Percentiles rank a stretch among this genome's conserved stretches.
These are phyloP conservation scores for Aurelia coerulea DNA, from an alignment of 30 jellyfish, hydroid and myxozoan species.

Conservation along the genomic window DNA sequence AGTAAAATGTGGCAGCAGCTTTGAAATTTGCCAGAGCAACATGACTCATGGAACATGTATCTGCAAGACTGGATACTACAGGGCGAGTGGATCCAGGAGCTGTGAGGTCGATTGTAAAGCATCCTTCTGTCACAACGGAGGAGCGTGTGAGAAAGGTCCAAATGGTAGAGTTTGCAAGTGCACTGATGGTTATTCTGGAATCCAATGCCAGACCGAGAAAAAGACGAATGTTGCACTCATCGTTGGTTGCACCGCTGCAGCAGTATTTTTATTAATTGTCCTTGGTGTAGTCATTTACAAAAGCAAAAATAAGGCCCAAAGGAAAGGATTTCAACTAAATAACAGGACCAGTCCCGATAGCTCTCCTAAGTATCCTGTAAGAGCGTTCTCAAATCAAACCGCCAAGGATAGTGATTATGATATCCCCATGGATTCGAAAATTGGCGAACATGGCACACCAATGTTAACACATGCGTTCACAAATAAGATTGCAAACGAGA, in stretches of 20 bases:
- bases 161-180: slow-evolving; percentile 54
- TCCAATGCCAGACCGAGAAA: slow-evolving; percentile 27
- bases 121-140: slow-evolving; percentile 18
- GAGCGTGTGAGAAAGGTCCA: slow-evolving; percentile 36
- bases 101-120: slow-evolving; percentile 26
- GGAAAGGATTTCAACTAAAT: slow-evolving; percentile 27
- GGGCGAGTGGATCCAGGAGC: slow-evolving; percentile 30
- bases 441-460: not conserved
- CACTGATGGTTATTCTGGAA: slow-evolving; percentile 9
- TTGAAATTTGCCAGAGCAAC: slow-evolving; percentile 44
- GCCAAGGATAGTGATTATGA: not conserved
- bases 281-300: not conserved
- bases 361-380: slow-evolving; percentile 36
- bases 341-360: slow-evolving; percentile 5
- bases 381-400: slow-evolving; percentile 2
- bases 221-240: slow-evolving; percentile 3
- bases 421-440: not conserved
- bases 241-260: slow-evolving; percentile 35
- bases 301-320: slow-evolving; percentile 1
- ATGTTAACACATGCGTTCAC: slow-evolving; percentile 20
- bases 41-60: slow-evolving; percentile 33
- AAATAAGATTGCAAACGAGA: slow-evolving; percentile 32
- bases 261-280: not conserved
- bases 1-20: slow-evolving; percentile 15
- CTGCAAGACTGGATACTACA: slow-evolving; percentile 39